Evolutionary conservation across 2,797 vertebrate species (phyloP).

Genomic region (Mormyrus proboscirostris): DNA sequence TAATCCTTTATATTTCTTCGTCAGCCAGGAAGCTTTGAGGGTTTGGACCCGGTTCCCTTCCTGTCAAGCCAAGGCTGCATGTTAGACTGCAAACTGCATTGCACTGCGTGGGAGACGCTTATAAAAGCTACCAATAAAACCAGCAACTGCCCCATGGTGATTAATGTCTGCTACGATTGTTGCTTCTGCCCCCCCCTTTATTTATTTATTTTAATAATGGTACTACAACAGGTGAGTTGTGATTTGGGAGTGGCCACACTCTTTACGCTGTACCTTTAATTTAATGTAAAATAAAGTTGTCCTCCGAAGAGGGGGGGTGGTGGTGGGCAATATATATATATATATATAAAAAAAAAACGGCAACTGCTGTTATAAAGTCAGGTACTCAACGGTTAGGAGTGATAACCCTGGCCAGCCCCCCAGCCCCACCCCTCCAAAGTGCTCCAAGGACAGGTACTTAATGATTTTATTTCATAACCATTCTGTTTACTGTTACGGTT

Average conservation of each 20-base stretch:
- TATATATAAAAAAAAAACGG: too few relatives aligned
- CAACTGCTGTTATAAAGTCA: not conserved
- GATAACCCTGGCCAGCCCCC: not conserved
- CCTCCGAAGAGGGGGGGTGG: too few relatives aligned
- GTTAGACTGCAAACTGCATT: not conserved
- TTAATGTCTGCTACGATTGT: too few relatives aligned
- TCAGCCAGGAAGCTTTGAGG: not conserved
- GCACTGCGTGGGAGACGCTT: not conserved
- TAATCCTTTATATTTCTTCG: not conserved
- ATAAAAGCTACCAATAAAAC: not conserved
- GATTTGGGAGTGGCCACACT: too few relatives aligned
- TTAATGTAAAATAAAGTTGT: too few relatives aligned
- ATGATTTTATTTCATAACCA: constrained; percentile 4
- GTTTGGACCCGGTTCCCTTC: not conserved
- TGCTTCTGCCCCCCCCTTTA: too few relatives aligned
- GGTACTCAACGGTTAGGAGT: not conserved
- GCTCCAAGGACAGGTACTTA: not conserved
- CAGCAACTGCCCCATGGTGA: too few relatives aligned
- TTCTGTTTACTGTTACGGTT: not conserved
- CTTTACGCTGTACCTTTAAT: too few relatives aligned
- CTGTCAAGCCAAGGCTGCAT: not conserved
- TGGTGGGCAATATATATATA: too few relatives aligned
- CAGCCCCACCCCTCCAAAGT: not conserved
- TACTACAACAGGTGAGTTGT: too few relatives aligned
- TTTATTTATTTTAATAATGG: too few relatives aligned